Evolutionary conservation across 2,113 vertebrate species (phyloP), one percentile per base, ranked within the genome.

Genomic region (Apodemus speciosus): DNA sequence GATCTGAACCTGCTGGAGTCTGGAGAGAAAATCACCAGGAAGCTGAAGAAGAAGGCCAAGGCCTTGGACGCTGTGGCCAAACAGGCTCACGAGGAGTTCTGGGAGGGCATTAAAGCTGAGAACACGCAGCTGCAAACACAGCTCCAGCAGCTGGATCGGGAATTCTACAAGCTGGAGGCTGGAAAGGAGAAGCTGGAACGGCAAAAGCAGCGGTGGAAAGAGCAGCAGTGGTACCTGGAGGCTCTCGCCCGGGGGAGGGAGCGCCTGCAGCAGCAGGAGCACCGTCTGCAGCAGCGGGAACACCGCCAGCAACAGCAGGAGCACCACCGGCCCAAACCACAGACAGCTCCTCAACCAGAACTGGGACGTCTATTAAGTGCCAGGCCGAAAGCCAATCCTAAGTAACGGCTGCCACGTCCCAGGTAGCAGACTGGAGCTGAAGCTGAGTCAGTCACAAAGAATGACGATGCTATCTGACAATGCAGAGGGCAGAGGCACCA

Each of bases 201-300:
- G 68, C 1, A 3, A 27, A 53, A 87, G n/a, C 66, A 87, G n/a
- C 13, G 6, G 15, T 40, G 68, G 49, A 71, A 71, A 9, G 85
- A 87, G 85, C 64, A 87, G 49, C 68, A 87, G 66, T 87, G 66
- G 85, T 87, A 56, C 85, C n/a, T 87, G 85, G 85, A 86, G 66
- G 46, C 85, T 9, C 35, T 86, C 35, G 21, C 49, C 49, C 21
- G 85, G n/a, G 85, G 85, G 46, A 38, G 85, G 49, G 35, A 38
- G 46, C 64, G 64, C 35, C 66, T 86, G 2, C 49, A 13, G n/a
- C 23, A 20, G 35, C 21, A 2, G 35, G 66, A 87, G 14, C 6
- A 1, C 14, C 3, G 3, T 0, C 2, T 3, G 1, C 58, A 60
- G 58, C 20, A 60, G 51, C 51, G 3, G 51, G 51, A 56, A 6